Conservation (phyloP, 2,797 vertebrate genomes). For the Enteromius viviparus region DNA sequence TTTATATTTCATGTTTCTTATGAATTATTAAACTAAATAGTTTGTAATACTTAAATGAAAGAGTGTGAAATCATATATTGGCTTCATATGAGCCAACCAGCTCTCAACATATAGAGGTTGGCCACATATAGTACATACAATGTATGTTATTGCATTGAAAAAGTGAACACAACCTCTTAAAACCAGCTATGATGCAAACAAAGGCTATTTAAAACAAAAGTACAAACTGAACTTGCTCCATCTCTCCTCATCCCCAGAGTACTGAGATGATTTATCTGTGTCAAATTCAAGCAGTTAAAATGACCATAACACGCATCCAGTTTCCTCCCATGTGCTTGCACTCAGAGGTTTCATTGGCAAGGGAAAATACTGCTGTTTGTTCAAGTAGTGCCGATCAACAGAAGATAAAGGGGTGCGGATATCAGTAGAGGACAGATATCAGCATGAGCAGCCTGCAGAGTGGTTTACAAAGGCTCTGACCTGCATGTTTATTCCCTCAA, state of each 20-base stretch:
- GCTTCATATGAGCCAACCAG: background rate
- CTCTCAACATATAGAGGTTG: background rate
- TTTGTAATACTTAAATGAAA: background rate
- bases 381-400: conserved; percentile 1
- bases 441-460: background rate
- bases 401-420: conserved; percentile 12
- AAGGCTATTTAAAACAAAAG: background rate
- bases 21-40: background rate
- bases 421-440: conserved; percentile 23
- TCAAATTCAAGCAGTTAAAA: conserved; percentile 1
- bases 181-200: background rate
- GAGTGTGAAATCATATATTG: background rate
- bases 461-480: conserved; percentile 1
- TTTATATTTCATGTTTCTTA: background rate
- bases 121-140: background rate
- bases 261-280: background rate
- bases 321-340: conserved; percentile 19
- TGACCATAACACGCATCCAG: background rate
- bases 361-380: conserved; percentile 21
- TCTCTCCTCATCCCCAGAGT: background rate
- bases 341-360: background rate
- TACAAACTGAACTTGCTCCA: background rate
- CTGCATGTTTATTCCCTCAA: conserved; percentile 21
- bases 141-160: background rate
- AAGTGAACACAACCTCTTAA: background rate